Evolutionary conservation across 2,888 invertebrate genomes (phyloP).

Genomic region (Ochropleura plecta): DNA sequence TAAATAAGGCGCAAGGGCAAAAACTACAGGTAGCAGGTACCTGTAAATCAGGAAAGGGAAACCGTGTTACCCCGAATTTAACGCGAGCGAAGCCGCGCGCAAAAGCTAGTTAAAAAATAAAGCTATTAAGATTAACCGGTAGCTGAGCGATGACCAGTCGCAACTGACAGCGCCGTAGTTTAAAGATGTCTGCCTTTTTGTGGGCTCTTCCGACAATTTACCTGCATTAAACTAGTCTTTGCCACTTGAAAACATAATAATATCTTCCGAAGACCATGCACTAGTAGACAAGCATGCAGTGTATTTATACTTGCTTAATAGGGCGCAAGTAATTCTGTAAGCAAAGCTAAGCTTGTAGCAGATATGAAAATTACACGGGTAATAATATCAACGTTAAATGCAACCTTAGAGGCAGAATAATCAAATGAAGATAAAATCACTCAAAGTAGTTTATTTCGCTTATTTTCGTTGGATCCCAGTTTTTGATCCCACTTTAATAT

Average conservation of each 20-base stretch:
- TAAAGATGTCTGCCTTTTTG: neutral
- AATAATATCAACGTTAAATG: conserved; percentile 18
- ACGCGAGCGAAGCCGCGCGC: too few species aligned
- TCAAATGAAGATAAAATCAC: neutral
- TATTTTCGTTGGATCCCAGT: too few species aligned
- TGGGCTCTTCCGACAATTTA: neutral
- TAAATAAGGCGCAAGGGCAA: too few species aligned
- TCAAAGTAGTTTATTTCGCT: too few species aligned
- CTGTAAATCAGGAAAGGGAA: too few species aligned
- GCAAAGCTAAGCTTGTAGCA: conserved; percentile 5
- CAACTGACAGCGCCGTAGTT: neutral
- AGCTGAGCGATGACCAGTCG: too few species aligned
- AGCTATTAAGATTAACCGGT: too few species aligned
- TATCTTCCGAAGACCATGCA: neutral
- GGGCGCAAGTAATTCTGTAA: conserved; percentile 20
- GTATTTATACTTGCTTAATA: neutral
- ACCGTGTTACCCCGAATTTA: too few species aligned
- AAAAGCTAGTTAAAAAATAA: too few species aligned
- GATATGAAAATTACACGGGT: conserved; percentile 1
- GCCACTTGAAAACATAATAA: neutral
- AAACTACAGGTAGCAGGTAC: too few species aligned
- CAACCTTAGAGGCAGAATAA: neutral
- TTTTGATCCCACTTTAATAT: too few species aligned
- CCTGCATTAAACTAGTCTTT: neutral
- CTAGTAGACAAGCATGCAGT: neutral